These are phyloP conservation scores for Luperina testacea DNA, from an alignment of 2,888 invertebrate genomes.

Conservation along the genomic window DNA sequence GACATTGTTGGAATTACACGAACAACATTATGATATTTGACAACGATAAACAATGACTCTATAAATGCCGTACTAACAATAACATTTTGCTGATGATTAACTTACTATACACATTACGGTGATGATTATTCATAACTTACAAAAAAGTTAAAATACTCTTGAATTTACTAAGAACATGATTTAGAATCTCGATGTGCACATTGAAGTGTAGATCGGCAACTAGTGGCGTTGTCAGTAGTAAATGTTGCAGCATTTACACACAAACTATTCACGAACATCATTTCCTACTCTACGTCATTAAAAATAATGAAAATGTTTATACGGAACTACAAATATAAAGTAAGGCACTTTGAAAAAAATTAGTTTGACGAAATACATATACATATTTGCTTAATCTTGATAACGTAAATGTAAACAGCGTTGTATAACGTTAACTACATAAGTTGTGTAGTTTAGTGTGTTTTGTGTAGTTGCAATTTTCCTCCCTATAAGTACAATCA, in stretches of 20 bases:
- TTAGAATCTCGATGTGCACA: constrained; percentile 30
- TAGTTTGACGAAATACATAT: constrained; percentile 1
- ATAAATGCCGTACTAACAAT: constrained; percentile 41
- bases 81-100: constrained; percentile 21
- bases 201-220: background rate
- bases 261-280: background rate
- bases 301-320: constrained; percentile 15
- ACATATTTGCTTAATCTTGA: background rate
- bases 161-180: constrained; percentile 9
- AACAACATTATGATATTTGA: constrained; percentile 18
- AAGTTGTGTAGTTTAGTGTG: background rate
- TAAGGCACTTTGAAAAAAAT: constrained; percentile 32
- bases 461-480: no score
- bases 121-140: constrained; percentile 33
- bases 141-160: constrained; percentile 8
- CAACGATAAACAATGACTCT: constrained; percentile 38
- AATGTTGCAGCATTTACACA: background rate
- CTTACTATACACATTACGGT: background rate
- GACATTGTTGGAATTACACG: constrained; percentile 61
- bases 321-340: constrained; percentile 13
- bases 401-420: background rate
- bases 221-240: background rate
- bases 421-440: background rate
- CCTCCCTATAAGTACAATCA: no score
- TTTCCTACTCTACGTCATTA: constrained; percentile 3